Evolutionary conservation across 1,140 invertebrate genomes (phyloP).

Genomic region (Pygmarrhopalites habei): DNA sequence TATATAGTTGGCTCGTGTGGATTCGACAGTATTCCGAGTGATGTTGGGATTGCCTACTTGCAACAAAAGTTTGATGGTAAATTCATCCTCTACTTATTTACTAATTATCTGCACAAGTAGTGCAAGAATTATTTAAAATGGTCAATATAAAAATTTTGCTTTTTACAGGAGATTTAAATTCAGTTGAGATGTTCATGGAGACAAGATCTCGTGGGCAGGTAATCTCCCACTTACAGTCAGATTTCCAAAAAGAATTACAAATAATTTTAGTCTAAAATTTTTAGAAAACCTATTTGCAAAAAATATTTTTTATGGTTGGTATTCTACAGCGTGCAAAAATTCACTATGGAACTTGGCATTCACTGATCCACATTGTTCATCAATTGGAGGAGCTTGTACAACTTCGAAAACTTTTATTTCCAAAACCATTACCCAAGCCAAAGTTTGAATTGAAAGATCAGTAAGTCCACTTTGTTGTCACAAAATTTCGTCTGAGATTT

Average conservation of each 20-base stretch:
- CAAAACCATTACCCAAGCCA: constrained; percentile 54
- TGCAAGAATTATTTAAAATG: background rate
- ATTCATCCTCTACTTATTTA: constrained; percentile 36
- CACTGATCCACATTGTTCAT: constrained; percentile 63
- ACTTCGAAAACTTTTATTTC: constrained; percentile 58
- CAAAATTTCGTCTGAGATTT: background rate
- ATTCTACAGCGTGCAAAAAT: constrained; percentile 44
- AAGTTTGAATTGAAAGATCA: constrained; percentile 43
- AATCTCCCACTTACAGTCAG: too few species aligned
- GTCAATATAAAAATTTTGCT: background rate
- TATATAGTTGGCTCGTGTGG: constrained; percentile 85
- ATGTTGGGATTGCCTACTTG: constrained; percentile 69
- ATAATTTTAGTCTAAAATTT: too few species aligned
- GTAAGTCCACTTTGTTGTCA: background rate
- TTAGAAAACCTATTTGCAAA: too few species aligned
- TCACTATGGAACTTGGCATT: constrained; percentile 77
- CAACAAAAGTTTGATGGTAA: constrained; percentile 68
- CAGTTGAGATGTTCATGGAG: constrained; percentile 65
- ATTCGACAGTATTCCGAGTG: constrained; percentile 77
- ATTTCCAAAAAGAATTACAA: too few species aligned
- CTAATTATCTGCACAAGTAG: background rate
- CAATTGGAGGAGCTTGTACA: constrained; percentile 54
- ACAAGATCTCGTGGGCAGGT: too few species aligned
- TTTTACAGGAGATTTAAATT: constrained; percentile 60
- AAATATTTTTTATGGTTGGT: too few species aligned